phyloP scores from a whole-genome alignment of 2,113 vertebrate species.

The Pseudorasbora parva region DNA sequence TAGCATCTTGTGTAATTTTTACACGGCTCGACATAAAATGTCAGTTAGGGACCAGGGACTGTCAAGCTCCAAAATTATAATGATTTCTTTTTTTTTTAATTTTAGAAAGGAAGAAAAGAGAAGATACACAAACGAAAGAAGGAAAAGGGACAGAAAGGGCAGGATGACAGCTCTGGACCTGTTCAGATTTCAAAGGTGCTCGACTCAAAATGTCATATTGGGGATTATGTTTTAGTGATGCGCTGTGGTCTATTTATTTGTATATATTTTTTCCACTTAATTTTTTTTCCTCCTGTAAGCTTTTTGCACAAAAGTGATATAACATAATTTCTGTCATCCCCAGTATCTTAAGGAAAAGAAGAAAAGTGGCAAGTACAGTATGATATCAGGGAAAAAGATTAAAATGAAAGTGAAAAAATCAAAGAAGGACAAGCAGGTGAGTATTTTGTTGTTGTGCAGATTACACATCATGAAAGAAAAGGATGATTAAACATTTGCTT shows the following conservation, averaged over 20 bases:
- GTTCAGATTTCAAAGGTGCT: conserved; percentile 89
- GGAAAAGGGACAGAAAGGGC: conserved; percentile 82
- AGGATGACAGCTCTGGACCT: conserved; percentile 77
- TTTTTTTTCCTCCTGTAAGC: background rate
- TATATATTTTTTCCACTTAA: no score
- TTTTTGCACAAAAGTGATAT: background rate
- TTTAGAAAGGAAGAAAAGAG: conserved; percentile 85
- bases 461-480: background rate
- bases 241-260: background rate
- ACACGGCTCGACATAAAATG: background rate
- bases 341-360: conserved; percentile 88
- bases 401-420: conserved; percentile 94
- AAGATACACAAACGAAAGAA: conserved; percentile 86
- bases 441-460: background rate
- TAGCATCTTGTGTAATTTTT: background rate
- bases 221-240: background rate
- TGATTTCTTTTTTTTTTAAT: no score
- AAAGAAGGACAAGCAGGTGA: conserved; percentile 90
- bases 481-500: background rate
- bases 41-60: background rate
- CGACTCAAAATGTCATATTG: background rate
- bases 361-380: conserved; percentile 88
- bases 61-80: background rate
- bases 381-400: conserved; percentile 93
- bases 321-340: background rate